Conservation (phyloP, 1,140 invertebrate species). For the Drosophila arizonae region DNA sequence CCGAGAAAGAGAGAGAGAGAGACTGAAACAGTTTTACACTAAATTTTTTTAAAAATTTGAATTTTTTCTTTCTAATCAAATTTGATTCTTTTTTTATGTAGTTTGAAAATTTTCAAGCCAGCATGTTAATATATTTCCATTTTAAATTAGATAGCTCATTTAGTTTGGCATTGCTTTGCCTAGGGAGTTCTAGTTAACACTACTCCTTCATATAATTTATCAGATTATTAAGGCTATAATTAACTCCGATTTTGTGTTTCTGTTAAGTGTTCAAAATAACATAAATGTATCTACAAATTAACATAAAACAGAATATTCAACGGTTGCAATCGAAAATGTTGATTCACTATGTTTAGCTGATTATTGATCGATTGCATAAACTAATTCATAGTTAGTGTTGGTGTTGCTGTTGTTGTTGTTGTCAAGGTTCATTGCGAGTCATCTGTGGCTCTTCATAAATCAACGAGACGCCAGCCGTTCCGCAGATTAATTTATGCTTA, state of each 20-base stretch:
- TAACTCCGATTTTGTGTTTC: not conserved
- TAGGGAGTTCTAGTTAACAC: slow-evolving; percentile 3
- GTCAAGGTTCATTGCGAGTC: slow-evolving; percentile 54
- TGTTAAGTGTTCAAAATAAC: not conserved
- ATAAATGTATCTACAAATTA: not conserved
- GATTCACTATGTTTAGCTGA: not conserved
- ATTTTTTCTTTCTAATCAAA: no score
- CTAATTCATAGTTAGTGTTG: slow-evolving; percentile 14
- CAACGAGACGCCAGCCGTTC: slow-evolving; percentile 41
- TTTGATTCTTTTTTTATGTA: no score
- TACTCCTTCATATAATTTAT: not conserved
- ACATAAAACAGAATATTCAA: not conserved
- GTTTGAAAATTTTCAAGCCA: not conserved
- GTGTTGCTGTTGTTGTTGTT: slow-evolving; percentile 11
- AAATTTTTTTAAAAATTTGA: no score
- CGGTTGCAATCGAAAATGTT: not conserved
- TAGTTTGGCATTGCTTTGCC: not conserved
- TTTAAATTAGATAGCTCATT: not conserved
- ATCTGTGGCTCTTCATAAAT: slow-evolving; percentile 19
- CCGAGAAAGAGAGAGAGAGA: no score
- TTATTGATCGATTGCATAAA: slow-evolving; percentile 34
- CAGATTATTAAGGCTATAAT: not conserved
- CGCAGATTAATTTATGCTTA: slow-evolving; percentile 35
- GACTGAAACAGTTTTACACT: no score
- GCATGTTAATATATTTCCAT: not conserved